Evolutionary conservation across 2,888 invertebrate genomes (phyloP).

Genomic region (Orthosia cruda): DNA sequence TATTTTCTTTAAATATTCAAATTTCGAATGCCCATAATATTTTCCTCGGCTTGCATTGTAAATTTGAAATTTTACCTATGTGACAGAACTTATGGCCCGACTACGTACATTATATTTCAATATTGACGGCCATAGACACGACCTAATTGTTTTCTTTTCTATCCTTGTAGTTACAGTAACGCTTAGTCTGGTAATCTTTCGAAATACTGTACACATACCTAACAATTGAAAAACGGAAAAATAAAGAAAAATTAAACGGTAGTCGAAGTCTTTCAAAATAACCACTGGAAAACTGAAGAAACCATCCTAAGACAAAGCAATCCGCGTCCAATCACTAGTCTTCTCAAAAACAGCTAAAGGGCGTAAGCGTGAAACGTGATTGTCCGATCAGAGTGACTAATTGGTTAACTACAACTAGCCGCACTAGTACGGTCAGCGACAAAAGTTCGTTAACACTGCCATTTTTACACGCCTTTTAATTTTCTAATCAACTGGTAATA

Average conservation of each 20-base stretch:
- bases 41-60: too few relatives aligned
- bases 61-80: too few relatives aligned
- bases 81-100: too few relatives aligned
- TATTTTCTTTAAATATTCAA: too few relatives aligned
- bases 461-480: too few relatives aligned
- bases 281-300: background rate
- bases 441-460: too few relatives aligned
- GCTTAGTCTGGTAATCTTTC: background rate
- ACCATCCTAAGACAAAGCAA: constrained; percentile 5
- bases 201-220: background rate
- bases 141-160: background rate
- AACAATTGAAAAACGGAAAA: too few relatives aligned
- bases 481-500: too few relatives aligned
- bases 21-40: too few relatives aligned
- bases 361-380: constrained; percentile 76
- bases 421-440: too few relatives aligned
- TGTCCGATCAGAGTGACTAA: constrained; percentile 79
- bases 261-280: background rate
- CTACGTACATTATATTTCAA: background rate
- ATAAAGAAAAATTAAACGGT: too few relatives aligned
- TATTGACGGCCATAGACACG: background rate
- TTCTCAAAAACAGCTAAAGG: constrained; percentile 67
- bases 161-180: background rate
- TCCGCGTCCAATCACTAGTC: constrained; percentile 44
- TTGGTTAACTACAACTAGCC: constrained; percentile 78